Evolutionary conservation across 2,113 vertebrate species (phyloP).

Genomic region (Anarrhichthys ocellatus): DNA sequence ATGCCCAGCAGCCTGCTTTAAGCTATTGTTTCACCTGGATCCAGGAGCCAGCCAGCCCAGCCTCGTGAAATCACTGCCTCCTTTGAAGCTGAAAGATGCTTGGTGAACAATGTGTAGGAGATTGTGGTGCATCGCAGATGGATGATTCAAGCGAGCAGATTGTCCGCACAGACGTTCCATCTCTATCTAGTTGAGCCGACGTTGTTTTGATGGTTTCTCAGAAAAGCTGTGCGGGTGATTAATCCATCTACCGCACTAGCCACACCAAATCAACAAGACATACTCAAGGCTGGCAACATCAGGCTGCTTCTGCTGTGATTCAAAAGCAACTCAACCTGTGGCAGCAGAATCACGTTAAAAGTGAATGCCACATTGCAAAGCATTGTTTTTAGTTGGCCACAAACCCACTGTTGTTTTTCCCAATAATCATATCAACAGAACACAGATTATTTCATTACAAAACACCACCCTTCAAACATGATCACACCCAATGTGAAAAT

Average conservation of each 20-base stretch:
- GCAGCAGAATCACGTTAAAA: slow-evolving; percentile 34
- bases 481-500: slow-evolving; percentile 7
- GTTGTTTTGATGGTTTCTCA: slow-evolving; percentile 70
- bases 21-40: slow-evolving; percentile 80
- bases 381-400: slow-evolving; percentile 22
- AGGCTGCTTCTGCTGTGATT: slow-evolving; percentile 44
- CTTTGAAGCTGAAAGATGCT: slow-evolving; percentile 52
- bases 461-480: slow-evolving; percentile 23
- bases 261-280: slow-evolving; percentile 53
- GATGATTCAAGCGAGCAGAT: slow-evolving; percentile 64
- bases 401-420: not conserved
- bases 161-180: slow-evolving; percentile 60
- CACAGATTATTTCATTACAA: slow-evolving; percentile 38
- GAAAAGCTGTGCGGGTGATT: slow-evolving; percentile 59
- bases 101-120: slow-evolving; percentile 59
- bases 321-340: slow-evolving; percentile 51
- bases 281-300: slow-evolving; percentile 14
- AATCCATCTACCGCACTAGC: slow-evolving; percentile 46
- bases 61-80: slow-evolving; percentile 42
- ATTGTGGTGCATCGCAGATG: slow-evolving; percentile 48
- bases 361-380: slow-evolving; percentile 30
- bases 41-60: slow-evolving; percentile 47
- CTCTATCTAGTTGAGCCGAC: slow-evolving; percentile 68
- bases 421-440: slow-evolving; percentile 39
- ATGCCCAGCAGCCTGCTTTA: slow-evolving; percentile 61